Evolutionary conservation across 2,113 vertebrate genomes (phyloP).

Genomic region (Triplophysa dalaica): DNA sequence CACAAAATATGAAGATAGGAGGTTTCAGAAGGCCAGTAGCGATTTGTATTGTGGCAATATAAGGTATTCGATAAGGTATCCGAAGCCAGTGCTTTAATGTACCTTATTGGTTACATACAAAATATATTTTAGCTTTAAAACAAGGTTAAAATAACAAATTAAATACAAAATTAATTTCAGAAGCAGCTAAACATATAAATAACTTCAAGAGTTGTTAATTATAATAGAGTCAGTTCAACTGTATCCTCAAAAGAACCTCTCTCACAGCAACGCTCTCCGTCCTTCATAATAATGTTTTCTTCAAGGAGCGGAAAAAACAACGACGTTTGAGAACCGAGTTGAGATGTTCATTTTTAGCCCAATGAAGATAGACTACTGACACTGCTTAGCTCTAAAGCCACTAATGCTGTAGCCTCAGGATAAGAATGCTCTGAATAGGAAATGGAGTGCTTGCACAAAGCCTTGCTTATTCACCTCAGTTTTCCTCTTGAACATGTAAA

Average conservation of each 20-base stretch:
- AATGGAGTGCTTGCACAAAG: not conserved
- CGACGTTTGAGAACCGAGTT: constrained; percentile 19
- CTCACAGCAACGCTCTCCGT: constrained; percentile 3
- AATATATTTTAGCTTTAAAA: not conserved
- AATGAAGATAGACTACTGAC: constrained; percentile 34
- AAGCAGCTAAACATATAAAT: constrained; percentile 5
- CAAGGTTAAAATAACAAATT: constrained; percentile 16
- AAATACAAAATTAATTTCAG: constrained; percentile 5
- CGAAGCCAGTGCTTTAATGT: no score
- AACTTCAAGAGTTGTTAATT: constrained; percentile 30
- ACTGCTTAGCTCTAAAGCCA: constrained; percentile 19
- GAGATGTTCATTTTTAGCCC: not conserved
- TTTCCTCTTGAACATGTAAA: constrained; percentile 12
- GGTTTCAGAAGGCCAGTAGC: no score
- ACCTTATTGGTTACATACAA: no score
- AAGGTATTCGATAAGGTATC: no score
- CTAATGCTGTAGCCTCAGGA: constrained; percentile 30
- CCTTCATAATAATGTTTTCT: constrained; percentile 39
- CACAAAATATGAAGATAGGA: no score
- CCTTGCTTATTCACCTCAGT: not conserved
- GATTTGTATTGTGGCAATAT: no score
- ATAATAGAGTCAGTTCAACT: constrained; percentile 4
- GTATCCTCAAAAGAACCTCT: constrained; percentile 22
- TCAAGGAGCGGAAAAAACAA: constrained; percentile 36
- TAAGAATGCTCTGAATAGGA: constrained; percentile 15